phyloP scores from a whole-genome alignment of 2,797 vertebrate species.

The Hozukius guyotensis region DNA sequence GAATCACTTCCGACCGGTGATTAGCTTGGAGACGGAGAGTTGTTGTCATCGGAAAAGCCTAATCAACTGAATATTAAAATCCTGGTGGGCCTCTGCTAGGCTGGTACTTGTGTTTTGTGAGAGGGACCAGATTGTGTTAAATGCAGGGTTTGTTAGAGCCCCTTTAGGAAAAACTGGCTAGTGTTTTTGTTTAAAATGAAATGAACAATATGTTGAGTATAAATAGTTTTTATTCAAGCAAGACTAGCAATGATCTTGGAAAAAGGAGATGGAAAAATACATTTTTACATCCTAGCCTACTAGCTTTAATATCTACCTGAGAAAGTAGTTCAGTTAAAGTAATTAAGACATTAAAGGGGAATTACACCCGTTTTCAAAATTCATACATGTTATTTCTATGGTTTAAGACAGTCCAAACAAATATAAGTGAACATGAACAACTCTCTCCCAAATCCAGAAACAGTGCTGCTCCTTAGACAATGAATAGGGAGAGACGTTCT shows the following conservation, averaged over 20 bases:
- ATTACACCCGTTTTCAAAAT: too few species aligned
- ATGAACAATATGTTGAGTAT: background rate
- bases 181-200: background rate
- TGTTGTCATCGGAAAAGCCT: background rate
- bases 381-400: too few species aligned
- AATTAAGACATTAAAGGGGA: background rate
- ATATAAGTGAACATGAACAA: too few species aligned
- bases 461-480: background rate
- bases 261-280: background rate
- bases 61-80: background rate
- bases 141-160: background rate
- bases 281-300: background rate
- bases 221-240: background rate
- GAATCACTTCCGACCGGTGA: slow-evolving; percentile 23
- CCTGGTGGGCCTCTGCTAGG: background rate
- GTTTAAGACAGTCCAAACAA: too few species aligned
- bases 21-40: background rate
- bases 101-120: background rate
- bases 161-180: background rate
- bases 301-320: background rate
- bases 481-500: background rate
- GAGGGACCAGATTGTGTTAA: background rate
- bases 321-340: background rate
- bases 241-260: background rate
- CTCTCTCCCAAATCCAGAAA: too few species aligned